phyloP scores from a whole-genome alignment of 1,140 invertebrate genomes.

The Drosophila suzukii region DNA sequence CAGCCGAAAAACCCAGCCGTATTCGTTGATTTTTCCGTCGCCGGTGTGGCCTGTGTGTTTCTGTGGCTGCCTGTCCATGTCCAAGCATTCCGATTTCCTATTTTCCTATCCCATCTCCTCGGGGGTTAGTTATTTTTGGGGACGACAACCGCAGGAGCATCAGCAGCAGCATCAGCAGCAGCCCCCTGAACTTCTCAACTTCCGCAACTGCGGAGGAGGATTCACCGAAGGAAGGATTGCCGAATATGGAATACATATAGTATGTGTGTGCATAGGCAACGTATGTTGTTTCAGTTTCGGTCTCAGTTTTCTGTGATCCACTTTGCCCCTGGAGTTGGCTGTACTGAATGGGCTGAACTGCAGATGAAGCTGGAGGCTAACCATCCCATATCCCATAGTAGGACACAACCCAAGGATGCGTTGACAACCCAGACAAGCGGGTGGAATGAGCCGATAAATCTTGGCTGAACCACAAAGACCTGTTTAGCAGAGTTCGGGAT shows the following conservation, averaged over 20 bases:
- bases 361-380: not conserved
- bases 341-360: not conserved
- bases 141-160: slow-evolving; percentile 31
- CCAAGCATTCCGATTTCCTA: slow-evolving; percentile 37
- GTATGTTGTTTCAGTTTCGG: slow-evolving; percentile 18
- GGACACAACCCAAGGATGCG: not conserved
- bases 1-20: slow-evolving; percentile 14
- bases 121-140: slow-evolving; percentile 77
- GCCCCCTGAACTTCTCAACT: slow-evolving; percentile 12
- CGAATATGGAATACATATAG: slow-evolving; percentile 4
- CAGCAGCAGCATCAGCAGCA: slow-evolving; percentile 1
- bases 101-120: slow-evolving; percentile 26
- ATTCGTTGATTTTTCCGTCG: slow-evolving; percentile 29
- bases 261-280: slow-evolving; percentile 12
- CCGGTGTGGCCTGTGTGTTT: not conserved
- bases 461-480: slow-evolving; percentile 10
- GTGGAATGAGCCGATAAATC: slow-evolving; percentile 21
- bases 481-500: slow-evolving; percentile 9
- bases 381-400: no score
- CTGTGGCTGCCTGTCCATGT: slow-evolving; percentile 11
- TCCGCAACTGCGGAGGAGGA: not conserved
- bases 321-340: slow-evolving; percentile 1
- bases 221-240: slow-evolving; percentile 8
- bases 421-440: slow-evolving; percentile 1
- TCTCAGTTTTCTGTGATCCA: not conserved